Evolutionary conservation across 2,888 invertebrate genomes (phyloP).

Genomic region (Itoplectis maculator): DNA sequence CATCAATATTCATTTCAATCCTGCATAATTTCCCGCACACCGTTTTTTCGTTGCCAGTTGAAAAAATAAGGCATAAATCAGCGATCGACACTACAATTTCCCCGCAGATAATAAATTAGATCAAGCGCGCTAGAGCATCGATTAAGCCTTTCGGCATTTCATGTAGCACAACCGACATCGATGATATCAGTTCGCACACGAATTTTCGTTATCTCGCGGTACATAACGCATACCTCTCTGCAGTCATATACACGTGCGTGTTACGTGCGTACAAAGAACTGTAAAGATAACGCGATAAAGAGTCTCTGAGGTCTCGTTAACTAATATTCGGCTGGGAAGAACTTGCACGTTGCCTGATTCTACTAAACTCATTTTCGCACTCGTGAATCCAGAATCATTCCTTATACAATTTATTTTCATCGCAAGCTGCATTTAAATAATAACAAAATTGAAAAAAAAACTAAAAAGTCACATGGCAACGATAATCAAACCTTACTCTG

Average conservation of each 20-base stretch:
- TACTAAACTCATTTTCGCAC: not conserved
- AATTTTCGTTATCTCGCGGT: slow-evolving; percentile 3
- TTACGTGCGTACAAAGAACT: not conserved
- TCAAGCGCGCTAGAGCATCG: not conserved
- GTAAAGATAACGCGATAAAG: not conserved
- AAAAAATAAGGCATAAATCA: not conserved
- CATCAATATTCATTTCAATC: no score
- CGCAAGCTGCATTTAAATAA: no score
- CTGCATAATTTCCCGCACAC: no score
- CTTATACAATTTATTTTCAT: not conserved
- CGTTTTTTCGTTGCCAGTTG: no score
- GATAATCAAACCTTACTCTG: no score
- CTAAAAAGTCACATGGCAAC: no score
- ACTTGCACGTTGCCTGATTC: not conserved
- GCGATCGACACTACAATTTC: not conserved
- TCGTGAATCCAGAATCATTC: not conserved
- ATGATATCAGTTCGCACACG: slow-evolving; percentile 7
- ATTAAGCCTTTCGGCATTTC: not conserved
- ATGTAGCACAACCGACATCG: not conserved
- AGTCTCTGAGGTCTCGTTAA: not conserved
- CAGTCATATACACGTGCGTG: not conserved
- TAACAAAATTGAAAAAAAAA: no score
- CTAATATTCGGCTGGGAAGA: not conserved
- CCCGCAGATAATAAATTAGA: not conserved
- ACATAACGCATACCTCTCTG: not conserved